Conservation (phyloP, 35 echinoderm and acorn worm species). For the Strongylocentrotus purpuratus region DNA sequence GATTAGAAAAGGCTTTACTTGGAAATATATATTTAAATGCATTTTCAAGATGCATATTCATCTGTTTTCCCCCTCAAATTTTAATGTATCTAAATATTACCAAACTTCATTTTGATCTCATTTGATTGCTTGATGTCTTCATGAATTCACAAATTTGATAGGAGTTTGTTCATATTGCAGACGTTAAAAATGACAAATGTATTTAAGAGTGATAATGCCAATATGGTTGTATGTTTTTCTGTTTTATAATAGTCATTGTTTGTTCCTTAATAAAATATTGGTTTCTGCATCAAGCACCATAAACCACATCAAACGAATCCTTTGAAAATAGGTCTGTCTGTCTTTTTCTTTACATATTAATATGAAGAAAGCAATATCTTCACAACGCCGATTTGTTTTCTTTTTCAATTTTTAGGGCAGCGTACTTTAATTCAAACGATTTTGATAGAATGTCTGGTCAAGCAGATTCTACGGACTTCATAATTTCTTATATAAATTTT, state of each 20-base stretch:
- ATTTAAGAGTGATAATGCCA: not conserved
- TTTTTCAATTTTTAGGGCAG: not conserved
- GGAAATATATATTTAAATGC: not conserved
- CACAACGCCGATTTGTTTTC: not conserved
- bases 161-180: not conserved
- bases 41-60: not conserved
- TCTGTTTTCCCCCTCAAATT: not conserved
- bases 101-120: too few species aligned
- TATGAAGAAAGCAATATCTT: too few species aligned
- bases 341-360: not conserved
- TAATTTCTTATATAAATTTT: not conserved
- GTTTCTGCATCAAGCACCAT: not conserved
- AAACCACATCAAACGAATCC: not conserved
- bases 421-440: not conserved
- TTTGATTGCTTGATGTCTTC: not conserved
- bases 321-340: not conserved
- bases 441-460: not conserved
- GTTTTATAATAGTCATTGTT: not conserved
- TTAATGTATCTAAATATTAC: not conserved
- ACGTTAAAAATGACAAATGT: not conserved
- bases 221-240: not conserved
- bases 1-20: not conserved
- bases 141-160: not conserved
- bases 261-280: not conserved
- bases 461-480: not conserved